Evolutionary conservation across 2,113 vertebrate species (phyloP), one percentile per base, ranked within the genome.

Genomic region (Hipposideros armiger): DNA sequence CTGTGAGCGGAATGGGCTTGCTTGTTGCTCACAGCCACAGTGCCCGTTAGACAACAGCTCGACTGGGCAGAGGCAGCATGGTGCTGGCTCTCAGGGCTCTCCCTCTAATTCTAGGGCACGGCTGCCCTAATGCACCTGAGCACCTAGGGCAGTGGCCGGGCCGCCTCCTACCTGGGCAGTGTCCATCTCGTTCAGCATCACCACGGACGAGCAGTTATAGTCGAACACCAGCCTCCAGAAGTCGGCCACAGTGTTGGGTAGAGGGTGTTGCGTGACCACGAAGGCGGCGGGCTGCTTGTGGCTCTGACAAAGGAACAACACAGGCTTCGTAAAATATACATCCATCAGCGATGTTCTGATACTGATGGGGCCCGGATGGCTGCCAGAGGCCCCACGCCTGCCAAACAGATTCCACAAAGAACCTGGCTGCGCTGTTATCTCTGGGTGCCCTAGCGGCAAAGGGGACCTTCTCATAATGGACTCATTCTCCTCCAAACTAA

Each of bases 211-310:
- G 98, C 99, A 99, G 99, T 99, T 99, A 96, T 99, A 99, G 97
- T 99, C 99, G 20, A 99, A 99, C 98, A 99, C 99, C 97, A 99
- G 98, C 98, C 99, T 99, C 99, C 99, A 99, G 98, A 99, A 99
- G 97, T 99, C 99, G 0, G 99, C 98, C 95, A 99, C 98, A 7
- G 99, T 99, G 99, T 99, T 99, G 97, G 99, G 99, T 94, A 99
- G 98, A 81, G 99, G 99, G 97, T 99, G 99, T 81, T 99, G 99
- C 81, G 99, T 99, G 97, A 99, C 99, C 81, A 99, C 99, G 96
- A 99, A 99, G 98, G 99, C 99, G 5, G 99, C 99, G 36, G 99
- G 99, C 98, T 99, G 99, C 98, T 99, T 99, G 98, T 99, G 99
- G 98, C 99, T 99, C 99, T 99, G 98, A 96, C 96, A 98, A 98